Percentiles rank a stretch among this genome's conserved stretches.
Evolutionary conservation across 2,113 vertebrate species (phyloP).

Genomic region (Myodes glareolus): DNA sequence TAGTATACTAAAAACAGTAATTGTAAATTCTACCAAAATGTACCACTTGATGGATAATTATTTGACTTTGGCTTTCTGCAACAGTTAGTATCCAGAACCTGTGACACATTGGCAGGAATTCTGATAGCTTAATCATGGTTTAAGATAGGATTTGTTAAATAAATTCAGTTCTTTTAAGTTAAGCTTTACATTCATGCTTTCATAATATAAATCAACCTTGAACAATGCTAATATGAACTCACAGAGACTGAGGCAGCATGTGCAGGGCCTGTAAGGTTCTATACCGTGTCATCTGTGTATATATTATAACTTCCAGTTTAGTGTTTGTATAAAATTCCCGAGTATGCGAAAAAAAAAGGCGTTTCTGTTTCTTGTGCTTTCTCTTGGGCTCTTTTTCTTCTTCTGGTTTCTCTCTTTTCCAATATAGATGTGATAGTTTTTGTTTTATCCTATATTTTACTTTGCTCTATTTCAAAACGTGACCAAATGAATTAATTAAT

Average conservation of each 20-base stretch:
- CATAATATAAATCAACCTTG: background rate
- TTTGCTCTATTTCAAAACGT: background rate
- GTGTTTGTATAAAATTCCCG: background rate
- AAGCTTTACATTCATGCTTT: background rate
- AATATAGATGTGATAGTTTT: background rate
- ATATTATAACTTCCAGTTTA: background rate
- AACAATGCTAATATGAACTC: background rate
- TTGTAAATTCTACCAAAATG: background rate
- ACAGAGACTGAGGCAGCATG: background rate
- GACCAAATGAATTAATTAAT: background rate
- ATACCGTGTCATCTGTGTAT: background rate
- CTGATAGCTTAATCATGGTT: background rate
- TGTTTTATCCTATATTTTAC: background rate
- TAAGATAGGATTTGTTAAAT: conserved; percentile 6
- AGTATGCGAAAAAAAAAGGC: background rate
- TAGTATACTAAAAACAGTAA: conserved; percentile 1
- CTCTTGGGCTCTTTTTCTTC: background rate
- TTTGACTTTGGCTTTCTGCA: background rate
- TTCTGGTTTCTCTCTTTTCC: background rate
- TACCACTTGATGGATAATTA: background rate
- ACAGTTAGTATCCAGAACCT: conserved; percentile 14
- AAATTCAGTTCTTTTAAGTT: conserved; percentile 7
- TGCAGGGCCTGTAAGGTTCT: background rate
- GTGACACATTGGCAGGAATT: background rate
- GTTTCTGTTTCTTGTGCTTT: background rate